These are phyloP conservation scores for Vireo griseus DNA, from an alignment of 2,797 vertebrate genomes.

Conservation along the genomic window DNA sequence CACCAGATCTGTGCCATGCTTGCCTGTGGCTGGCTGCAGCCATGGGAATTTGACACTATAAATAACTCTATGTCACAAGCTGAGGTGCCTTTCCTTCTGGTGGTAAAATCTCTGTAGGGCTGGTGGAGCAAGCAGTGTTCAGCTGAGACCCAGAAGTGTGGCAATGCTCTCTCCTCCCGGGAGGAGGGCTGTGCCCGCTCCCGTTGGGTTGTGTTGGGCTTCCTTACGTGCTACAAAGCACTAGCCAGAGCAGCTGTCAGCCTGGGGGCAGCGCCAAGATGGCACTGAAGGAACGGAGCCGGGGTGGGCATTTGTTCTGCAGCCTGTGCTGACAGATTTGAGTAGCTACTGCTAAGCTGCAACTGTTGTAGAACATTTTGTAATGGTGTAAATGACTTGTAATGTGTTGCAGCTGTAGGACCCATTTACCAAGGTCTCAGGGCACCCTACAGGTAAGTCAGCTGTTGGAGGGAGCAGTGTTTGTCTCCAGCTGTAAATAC, in stretches of 20 bases:
- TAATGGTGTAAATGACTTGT: background rate
- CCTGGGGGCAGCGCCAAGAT: background rate
- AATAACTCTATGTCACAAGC: background rate
- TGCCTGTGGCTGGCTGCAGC: background rate
- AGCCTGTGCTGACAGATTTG: background rate
- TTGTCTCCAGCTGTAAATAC: background rate
- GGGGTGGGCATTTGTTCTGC: background rate
- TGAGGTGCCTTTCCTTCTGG: background rate
- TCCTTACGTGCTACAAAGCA: background rate
- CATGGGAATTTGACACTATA: background rate
- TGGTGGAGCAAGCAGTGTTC: background rate
- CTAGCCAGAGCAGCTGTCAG: background rate
- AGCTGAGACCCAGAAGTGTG: background rate
- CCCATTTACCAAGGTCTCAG: background rate
- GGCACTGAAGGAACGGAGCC: background rate
- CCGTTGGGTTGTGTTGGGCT: background rate
- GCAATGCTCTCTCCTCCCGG: background rate
- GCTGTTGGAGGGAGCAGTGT: background rate
- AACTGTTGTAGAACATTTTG: background rate
- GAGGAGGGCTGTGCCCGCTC: background rate
- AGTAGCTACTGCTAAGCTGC: background rate
- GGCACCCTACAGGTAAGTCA: background rate
- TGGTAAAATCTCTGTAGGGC: background rate
- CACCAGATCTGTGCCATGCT: accelerated
- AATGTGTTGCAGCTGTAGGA: background rate